Evolutionary conservation across 2,113 vertebrate species (phyloP), one percentile per base, ranked within the genome.

Genomic region (Sturnira hondurensis): DNA sequence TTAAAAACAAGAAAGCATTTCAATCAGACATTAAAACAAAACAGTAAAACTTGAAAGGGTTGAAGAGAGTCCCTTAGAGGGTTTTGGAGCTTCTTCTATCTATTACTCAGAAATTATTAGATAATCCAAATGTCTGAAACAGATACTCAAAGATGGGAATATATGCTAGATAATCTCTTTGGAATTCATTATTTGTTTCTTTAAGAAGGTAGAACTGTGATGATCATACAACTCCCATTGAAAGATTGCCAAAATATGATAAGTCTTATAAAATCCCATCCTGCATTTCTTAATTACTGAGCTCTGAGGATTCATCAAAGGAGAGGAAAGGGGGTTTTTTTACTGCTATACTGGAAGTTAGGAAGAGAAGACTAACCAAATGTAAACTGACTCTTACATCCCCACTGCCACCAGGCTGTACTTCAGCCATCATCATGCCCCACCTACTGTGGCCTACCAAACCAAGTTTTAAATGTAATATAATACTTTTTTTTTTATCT

Each of bases 1-100:
- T 84, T 93, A 80, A 84, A 86, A 91, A 86, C 19, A 93, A 58
- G 54, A 91, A 80, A 86, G 16, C 13, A 67, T 84, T 92, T 89
- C 74, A 11, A 63, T 22, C 85, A 81, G n/a, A 41, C 41, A 45
- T 71, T 38, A 33, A 90, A 76, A 76, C 43, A 68, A 70, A 82
- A 36, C 15, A 96, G n/a, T 26, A 50, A 91, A 92, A 86, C 31
- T 70, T 45, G 8, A 80, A 38, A 80, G 24, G 71, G 16, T n/a
- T 67, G 17, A 80, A 70, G 50, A 95, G 36, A 76, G 17, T 31
- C 80, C 10, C 14, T 71, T 71, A 58, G 58, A 61, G n/a, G 80
- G n/a, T 50, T 77, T 81, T 84, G 38, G 43, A 47, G 24, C 28
- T 16, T 71, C 33, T 43, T 85, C 58, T 54, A 22, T 47, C 58